Evolutionary conservation across 2,113 vertebrate species (phyloP).

Genomic region (Rutilus rutilus): DNA sequence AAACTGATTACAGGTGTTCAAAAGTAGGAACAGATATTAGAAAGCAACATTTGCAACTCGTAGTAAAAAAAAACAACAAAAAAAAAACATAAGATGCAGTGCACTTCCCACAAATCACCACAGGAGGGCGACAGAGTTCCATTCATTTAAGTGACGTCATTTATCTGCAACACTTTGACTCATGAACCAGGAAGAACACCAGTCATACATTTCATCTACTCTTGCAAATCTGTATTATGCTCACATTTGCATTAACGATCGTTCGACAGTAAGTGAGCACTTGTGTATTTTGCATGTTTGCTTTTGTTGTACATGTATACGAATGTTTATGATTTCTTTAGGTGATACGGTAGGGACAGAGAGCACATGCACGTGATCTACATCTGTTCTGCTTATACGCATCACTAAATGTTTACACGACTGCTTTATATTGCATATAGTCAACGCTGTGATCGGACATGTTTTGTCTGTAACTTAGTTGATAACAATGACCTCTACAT

Average conservation of each 20-base stretch:
- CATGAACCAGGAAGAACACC: conserved; percentile 60
- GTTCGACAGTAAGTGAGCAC: conserved; percentile 75
- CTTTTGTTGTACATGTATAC: neutral
- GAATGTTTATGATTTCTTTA: neutral
- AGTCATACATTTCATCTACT: neutral
- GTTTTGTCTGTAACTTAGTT: neutral
- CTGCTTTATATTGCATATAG: too few relatives aligned
- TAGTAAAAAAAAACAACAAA: too few relatives aligned
- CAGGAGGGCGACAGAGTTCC: conserved; percentile 28
- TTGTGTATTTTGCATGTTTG: neutral
- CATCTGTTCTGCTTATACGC: neutral
- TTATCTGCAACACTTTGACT: neutral
- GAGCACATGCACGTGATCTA: neutral
- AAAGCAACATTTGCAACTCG: neutral
- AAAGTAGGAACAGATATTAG: too few relatives aligned
- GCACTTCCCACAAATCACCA: neutral
- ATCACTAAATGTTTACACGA: neutral
- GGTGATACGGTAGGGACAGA: neutral
- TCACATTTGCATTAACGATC: conserved; percentile 73
- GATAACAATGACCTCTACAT: neutral
- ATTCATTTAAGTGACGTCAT: conserved; percentile 39
- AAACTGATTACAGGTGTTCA: neutral
- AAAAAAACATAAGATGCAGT: too few relatives aligned
- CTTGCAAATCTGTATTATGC: conserved; percentile 60
- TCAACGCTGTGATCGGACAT: neutral